A percentile compares a stretch with the other conserved stretches of the same genome.
Evolutionary conservation across 2,888 invertebrate genomes (phyloP).

Genomic region (Arge pagana): DNA sequence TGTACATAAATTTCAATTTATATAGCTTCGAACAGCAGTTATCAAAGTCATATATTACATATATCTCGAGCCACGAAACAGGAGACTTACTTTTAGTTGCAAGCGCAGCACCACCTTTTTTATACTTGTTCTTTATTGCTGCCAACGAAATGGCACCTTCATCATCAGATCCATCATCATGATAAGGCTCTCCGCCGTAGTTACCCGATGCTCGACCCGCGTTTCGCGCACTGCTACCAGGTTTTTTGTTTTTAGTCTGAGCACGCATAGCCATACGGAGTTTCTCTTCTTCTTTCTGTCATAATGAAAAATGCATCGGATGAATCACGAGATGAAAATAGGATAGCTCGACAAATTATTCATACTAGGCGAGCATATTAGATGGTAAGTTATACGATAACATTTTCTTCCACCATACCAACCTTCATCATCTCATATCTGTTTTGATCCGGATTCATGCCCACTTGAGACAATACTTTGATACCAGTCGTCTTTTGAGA

Average conservation of each 20-base stretch:
- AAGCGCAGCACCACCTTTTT: constrained; percentile 63
- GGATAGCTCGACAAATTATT: too few relatives aligned
- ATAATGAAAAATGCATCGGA: constrained; percentile 12
- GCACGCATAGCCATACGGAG: constrained; percentile 84
- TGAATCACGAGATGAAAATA: too few relatives aligned
- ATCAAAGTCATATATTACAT: neutral
- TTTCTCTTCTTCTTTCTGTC: constrained; percentile 97
- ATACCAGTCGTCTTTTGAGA: constrained; percentile 93
- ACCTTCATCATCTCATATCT: constrained; percentile 90
- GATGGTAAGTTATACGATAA: too few relatives aligned
- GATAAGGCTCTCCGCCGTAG: constrained; percentile 60
- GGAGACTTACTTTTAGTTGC: constrained; percentile 55
- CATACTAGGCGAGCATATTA: too few relatives aligned
- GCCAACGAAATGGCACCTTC: constrained; percentile 90
- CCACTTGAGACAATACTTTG: constrained; percentile 93
- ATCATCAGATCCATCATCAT: constrained; percentile 90
- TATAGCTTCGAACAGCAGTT: neutral
- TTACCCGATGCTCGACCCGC: constrained; percentile 56
- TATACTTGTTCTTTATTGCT: constrained; percentile 94
- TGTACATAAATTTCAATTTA: neutral
- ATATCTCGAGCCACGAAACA: neutral
- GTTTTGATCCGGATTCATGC: constrained; percentile 92
- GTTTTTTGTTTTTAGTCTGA: constrained; percentile 65
- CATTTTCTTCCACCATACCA: too few relatives aligned
- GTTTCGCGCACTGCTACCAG: constrained; percentile 58